Percentiles rank a stretch among this genome's conserved stretches.
These are phyloP conservation scores for Neopipo cinnamomea DNA, from an alignment of 2,113 vertebrate species.

Conservation along the genomic window DNA sequence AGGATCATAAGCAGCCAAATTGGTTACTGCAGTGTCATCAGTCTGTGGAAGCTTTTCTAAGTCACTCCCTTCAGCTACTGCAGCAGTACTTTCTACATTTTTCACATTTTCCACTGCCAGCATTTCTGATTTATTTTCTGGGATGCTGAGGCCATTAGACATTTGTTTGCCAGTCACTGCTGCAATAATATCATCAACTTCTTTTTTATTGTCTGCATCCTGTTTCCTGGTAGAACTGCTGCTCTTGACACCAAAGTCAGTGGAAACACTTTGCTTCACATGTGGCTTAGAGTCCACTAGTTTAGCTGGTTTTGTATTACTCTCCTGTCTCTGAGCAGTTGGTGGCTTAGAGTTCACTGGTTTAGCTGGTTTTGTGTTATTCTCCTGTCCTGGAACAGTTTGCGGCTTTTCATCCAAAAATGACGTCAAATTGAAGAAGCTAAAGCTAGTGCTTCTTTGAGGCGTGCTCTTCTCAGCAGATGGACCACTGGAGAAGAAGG, in stretches of 20 bases:
- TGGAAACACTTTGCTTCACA: slow-evolving; percentile 8
- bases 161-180: slow-evolving; percentile 24
- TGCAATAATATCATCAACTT: slow-evolving; percentile 14
- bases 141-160: background rate
- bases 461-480: slow-evolving; percentile 73
- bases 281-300: background rate
- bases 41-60: background rate
- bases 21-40: background rate
- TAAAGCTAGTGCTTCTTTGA: slow-evolving; percentile 75
- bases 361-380: background rate
- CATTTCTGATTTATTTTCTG: background rate
- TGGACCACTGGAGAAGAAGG: slow-evolving; percentile 77
- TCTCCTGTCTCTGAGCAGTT: slow-evolving; percentile 1
- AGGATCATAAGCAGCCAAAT: background rate
- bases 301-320: background rate
- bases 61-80: background rate
- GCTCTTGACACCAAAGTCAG: background rate
- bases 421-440: slow-evolving; percentile 80
- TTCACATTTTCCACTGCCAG: background rate
- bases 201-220: background rate
- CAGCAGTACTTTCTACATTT: background rate
- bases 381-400: slow-evolving; percentile 5
- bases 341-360: slow-evolving; percentile 62
- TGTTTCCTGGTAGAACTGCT: background rate
- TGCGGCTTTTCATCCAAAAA: slow-evolving; percentile 82